Evolutionary conservation across 2,113 vertebrate species (phyloP), one percentile per base, ranked within the genome.

Genomic region (Pomatorhinus ruficollis): DNA sequence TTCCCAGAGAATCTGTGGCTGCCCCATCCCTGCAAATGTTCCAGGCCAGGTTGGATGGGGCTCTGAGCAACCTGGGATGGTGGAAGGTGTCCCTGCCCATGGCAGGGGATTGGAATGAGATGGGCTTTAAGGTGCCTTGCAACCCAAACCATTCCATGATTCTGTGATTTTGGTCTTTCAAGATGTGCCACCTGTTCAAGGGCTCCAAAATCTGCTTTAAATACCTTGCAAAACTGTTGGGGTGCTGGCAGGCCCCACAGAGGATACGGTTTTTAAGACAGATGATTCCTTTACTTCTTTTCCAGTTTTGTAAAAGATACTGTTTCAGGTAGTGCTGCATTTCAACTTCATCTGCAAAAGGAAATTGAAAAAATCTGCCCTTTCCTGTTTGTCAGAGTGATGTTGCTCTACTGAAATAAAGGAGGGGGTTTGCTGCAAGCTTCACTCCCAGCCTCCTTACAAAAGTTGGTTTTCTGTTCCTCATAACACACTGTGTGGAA

Each of bases 1-100:
- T 68, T 1, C 10, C 28, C 69, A 47, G 69, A 31, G 45, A 0
- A 68, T 28, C 78, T 53, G 61, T 27, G 39, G n/a, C 70, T 89
- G 78, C 45, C 7, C 28, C 69, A 47, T 53, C 61, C 19, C 53
- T 60, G 61, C 20, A 0, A 75, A 3, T 28, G 68, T 17, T 1
- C 77, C 1, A 57, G 44, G 27, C 22, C 28, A 30, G 45, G 12
- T 0, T 75, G 70, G 61, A 60, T 12, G 17, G 7, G 20, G 16
- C 39, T 75, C 1, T 1, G 37, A 68, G 53, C n/a, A 53, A 0
- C 2, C 24, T 82, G 69, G 53, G 16, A 0, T 1, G 47, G 39
- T 68, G 61, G 33, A 22, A 60, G 16, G 13, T 47, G 69, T 45
- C 45, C 39, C 17, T 69, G 40, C 9, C n/a, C 11, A 5, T 27